Evolutionary conservation across 1,140 invertebrate genomes (phyloP).

Genomic region (Macrobrachium rosenbergii): DNA sequence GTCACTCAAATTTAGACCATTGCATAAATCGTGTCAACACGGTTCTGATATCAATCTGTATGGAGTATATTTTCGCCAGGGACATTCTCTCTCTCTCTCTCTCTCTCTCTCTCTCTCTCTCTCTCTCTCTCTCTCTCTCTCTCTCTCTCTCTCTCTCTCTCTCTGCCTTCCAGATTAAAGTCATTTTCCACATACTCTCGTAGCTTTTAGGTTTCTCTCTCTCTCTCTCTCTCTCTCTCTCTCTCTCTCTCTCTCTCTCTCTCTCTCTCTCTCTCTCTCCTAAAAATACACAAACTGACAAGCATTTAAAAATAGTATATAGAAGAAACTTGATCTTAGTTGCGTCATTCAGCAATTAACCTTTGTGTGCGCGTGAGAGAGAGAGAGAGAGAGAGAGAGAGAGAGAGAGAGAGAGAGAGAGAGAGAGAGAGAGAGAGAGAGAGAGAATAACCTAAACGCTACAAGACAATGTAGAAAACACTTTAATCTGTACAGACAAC

Average conservation of each 20-base stretch:
- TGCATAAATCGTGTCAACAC: too few relatives aligned
- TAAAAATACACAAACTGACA: not conserved
- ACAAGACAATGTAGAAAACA: too few relatives aligned
- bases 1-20: too few relatives aligned
- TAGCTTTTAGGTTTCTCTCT: too few relatives aligned
- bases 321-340: too few relatives aligned
- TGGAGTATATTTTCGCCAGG: not conserved
- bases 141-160: not conserved
- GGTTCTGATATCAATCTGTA: too few relatives aligned
- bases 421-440: slow-evolving; percentile 8
- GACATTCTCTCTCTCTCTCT: not conserved
- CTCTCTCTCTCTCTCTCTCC: not conserved
- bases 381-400: slow-evolving; percentile 1
- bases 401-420: slow-evolving; percentile 6
- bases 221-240: not conserved
- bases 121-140: slow-evolving; percentile 4
- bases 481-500: too few relatives aligned
- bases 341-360: too few relatives aligned
- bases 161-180: not conserved
- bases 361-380: too few relatives aligned
- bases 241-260: slow-evolving; percentile 2
- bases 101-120: not conserved
- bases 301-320: too few relatives aligned
- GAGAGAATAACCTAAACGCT: not conserved
- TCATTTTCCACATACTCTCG: not conserved